Conservation (phyloP, 2,888 invertebrate species). For the Drosophila rellima region DNA sequence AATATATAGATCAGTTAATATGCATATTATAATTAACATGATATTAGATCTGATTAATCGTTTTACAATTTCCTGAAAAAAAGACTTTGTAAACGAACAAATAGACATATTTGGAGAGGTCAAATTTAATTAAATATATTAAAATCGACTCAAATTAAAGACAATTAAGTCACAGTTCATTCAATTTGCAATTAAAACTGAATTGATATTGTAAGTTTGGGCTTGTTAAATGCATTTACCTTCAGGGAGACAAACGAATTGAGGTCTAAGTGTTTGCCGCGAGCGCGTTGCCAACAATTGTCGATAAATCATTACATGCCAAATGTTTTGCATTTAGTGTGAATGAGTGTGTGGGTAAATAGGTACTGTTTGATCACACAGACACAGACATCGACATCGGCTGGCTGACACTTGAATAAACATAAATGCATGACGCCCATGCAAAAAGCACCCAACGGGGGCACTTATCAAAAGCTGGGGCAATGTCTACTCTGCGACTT, state of each 20-base stretch:
- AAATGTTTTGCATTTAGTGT: conserved; percentile 47
- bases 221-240: conserved; percentile 56
- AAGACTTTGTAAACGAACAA: too few species aligned
- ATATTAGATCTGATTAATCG: too few species aligned
- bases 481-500: conserved; percentile 34
- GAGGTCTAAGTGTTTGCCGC: conserved; percentile 56
- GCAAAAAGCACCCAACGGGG: conserved; percentile 72
- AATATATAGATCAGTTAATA: too few species aligned
- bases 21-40: too few species aligned
- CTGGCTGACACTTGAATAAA: conserved; percentile 73
- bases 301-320: conserved; percentile 77
- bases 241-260: conserved; percentile 60
- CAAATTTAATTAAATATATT: background rate
- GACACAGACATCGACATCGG: conserved; percentile 32
- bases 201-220: conserved; percentile 20
- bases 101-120: background rate
- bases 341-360: conserved; percentile 24
- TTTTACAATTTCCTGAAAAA: too few species aligned
- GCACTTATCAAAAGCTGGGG: conserved; percentile 64
- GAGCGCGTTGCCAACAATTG: conserved; percentile 45
- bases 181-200: conserved; percentile 6
- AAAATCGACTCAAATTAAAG: background rate
- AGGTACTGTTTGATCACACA: conserved; percentile 47
- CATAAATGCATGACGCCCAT: conserved; percentile 75
- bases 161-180: conserved; percentile 3